Percentiles rank a stretch among this genome's conserved stretches.
Conservation (phyloP, 2,113 vertebrate genomes). For the Periophthalmus modestus region DNA sequence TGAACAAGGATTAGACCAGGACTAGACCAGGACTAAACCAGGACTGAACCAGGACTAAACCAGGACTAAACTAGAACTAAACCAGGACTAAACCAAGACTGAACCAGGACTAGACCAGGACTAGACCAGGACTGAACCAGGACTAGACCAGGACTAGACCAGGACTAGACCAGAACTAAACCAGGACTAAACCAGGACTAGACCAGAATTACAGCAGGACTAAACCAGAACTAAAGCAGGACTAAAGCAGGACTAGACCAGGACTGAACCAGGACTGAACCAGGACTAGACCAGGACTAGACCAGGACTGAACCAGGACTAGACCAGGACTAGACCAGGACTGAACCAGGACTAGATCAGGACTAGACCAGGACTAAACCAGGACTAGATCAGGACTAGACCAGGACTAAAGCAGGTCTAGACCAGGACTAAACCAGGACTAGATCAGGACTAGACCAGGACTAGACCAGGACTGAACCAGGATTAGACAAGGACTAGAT, state of each 20-base stretch:
- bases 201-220: no score
- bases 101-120: neutral
- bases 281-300: conserved; percentile 34
- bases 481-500: neutral
- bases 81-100: neutral
- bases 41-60: neutral
- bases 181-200: neutral
- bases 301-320: conserved; percentile 65
- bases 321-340: neutral
- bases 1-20: neutral
- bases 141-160: neutral
- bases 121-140: neutral
- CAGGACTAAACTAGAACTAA: neutral
- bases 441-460: neutral
- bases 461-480: conserved; percentile 58
- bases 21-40: neutral
- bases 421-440: neutral
- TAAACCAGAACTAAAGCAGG: no score
- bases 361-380: neutral
- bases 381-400: neutral
- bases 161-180: no score
- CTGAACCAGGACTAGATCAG: conserved; percentile 66
- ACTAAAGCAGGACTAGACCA: neutral
- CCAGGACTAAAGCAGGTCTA: no score
- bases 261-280: conserved; percentile 48